Conservation (phyloP, 2,113 vertebrate species). For the Odobenus rosmarus region DNA sequence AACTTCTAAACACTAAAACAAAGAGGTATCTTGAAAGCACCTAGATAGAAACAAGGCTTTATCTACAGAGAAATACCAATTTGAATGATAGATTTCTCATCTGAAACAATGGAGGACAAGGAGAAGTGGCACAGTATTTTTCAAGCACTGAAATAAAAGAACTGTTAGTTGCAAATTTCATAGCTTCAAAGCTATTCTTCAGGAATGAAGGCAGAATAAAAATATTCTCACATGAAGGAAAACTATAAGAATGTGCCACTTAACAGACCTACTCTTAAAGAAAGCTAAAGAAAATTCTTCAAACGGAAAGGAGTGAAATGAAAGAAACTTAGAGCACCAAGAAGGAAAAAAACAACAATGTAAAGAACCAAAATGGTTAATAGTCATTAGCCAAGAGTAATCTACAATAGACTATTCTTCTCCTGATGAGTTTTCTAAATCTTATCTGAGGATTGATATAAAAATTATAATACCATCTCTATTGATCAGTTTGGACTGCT, state of each 20-base stretch:
- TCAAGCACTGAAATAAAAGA: background rate
- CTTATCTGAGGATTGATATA: background rate
- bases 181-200: background rate
- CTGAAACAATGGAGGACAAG: background rate
- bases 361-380: background rate
- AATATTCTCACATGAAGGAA: background rate
- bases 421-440: background rate
- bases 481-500: background rate
- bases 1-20: background rate
- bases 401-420: background rate
- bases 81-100: constrained; percentile 23
- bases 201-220: background rate
- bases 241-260: background rate
- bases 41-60: background rate
- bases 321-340: background rate
- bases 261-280: background rate
- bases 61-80: background rate
- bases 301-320: background rate
- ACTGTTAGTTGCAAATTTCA: background rate
- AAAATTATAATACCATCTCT: background rate
- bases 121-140: background rate
- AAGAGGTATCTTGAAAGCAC: background rate
- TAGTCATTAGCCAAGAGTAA: background rate
- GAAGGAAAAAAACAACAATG: background rate
- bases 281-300: background rate